These are phyloP conservation scores for Candidula unifasciata DNA, from an alignment of 2,888 invertebrate species.

Conservation along the genomic window DNA sequence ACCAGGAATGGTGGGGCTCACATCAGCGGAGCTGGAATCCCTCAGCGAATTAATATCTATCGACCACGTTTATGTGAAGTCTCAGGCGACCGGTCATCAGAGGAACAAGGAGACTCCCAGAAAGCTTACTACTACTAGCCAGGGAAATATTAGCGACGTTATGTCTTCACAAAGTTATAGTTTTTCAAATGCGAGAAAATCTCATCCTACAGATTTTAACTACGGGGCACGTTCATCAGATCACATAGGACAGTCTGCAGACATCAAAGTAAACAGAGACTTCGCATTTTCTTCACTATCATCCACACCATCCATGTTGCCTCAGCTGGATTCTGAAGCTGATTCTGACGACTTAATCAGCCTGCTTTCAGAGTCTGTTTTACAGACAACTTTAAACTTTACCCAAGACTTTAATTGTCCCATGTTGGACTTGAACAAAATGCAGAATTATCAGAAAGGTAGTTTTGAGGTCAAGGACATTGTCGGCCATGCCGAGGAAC, in stretches of 20 bases:
- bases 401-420: slow-evolving; percentile 19
- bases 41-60: slow-evolving; percentile 78
- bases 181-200: neutral
- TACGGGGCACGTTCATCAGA: neutral
- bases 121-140: neutral
- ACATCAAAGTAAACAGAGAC: neutral
- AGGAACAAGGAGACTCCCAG: neutral
- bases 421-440: neutral
- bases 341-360: slow-evolving; percentile 29
- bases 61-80: slow-evolving; percentile 75
- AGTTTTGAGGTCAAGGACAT: neutral
- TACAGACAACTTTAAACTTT: slow-evolving; percentile 36
- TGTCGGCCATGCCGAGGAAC: neutral
- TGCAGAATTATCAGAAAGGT: neutral
- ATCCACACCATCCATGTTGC: neutral
- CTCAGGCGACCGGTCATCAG: slow-evolving; percentile 48
- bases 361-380: slow-evolving; percentile 26
- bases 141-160: neutral
- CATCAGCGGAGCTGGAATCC: slow-evolving; percentile 79
- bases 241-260: neutral
- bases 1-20: slow-evolving; percentile 77
- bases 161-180: neutral
- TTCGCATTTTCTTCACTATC: neutral
- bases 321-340: neutral
- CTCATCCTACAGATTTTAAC: neutral